These are phyloP conservation scores for Mesocentrotus franciscanus DNA, from an alignment of 53 echinoderm and acorn worm species.

Conservation along the genomic window DNA sequence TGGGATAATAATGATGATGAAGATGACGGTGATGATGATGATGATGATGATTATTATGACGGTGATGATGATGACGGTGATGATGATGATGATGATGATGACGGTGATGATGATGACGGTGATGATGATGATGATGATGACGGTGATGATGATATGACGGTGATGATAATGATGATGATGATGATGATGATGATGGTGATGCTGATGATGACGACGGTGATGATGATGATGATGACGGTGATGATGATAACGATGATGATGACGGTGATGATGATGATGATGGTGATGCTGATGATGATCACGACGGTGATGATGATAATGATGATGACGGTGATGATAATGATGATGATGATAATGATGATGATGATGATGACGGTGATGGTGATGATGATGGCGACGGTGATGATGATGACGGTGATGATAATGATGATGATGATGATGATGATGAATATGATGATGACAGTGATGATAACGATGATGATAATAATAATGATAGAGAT, in stretches of 20 bases:
- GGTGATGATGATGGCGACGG: conserved; percentile 11
- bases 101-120: not conserved
- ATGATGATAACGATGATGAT: not conserved
- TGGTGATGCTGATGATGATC: not conserved
- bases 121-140: not conserved
- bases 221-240: conserved; percentile 24
- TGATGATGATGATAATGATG: not conserved
- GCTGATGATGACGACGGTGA: conserved; percentile 28
- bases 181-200: conserved; percentile 41
- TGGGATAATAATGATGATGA: not conserved
- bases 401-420: conserved; percentile 36
- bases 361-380: conserved; percentile 39
- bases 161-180: conserved; percentile 12
- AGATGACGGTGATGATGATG: not conserved
- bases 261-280: not conserved
- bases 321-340: conserved; percentile 4
- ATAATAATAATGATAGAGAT: too few relatives aligned
- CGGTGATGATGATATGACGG: not conserved
- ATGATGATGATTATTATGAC: not conserved
- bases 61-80: not conserved
- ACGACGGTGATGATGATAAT: conserved; percentile 32
- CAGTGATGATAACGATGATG: not conserved
- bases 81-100: not conserved
- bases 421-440: conserved; percentile 17
- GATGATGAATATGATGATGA: too few relatives aligned